phyloP scores from a whole-genome alignment of 92 coral and sea anemone genomes.

The Galaxea fascicularis region DNA sequence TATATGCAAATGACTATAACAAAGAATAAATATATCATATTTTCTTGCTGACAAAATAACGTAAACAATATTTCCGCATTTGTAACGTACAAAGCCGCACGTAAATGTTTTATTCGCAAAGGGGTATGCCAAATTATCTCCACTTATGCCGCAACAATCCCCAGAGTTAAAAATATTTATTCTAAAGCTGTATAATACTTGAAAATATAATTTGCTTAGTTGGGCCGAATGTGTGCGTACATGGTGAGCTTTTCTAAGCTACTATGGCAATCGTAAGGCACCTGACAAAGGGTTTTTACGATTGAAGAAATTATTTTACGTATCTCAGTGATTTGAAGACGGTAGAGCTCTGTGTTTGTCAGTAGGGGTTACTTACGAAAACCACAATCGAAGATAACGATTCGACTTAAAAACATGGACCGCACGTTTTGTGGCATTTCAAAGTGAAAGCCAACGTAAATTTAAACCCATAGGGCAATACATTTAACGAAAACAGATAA shows the following conservation, averaged over 20 bases:
- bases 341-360: constrained; percentile 12
- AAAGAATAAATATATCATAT: constrained; percentile 17
- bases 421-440: background rate
- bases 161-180: constrained; percentile 25
- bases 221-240: background rate
- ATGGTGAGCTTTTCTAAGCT: background rate
- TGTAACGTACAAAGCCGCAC: background rate
- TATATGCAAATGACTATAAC: no score
- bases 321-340: background rate
- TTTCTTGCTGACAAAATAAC: background rate
- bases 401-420: background rate
- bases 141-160: constrained; percentile 29
- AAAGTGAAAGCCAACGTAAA: background rate
- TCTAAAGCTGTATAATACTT: constrained; percentile 19
- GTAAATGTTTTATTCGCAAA: constrained; percentile 29
- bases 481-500: background rate
- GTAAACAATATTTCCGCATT: constrained; percentile 18
- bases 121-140: constrained; percentile 25
- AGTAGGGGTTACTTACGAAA: constrained; percentile 16
- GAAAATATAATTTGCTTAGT: constrained; percentile 34
- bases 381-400: constrained; percentile 24
- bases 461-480: background rate
- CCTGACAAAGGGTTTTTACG: background rate
- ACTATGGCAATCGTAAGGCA: constrained; percentile 8
- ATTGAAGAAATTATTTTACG: background rate